phyloP scores from a whole-genome alignment of 2,113 vertebrate species.

The Phyllostomus hastatus region DNA sequence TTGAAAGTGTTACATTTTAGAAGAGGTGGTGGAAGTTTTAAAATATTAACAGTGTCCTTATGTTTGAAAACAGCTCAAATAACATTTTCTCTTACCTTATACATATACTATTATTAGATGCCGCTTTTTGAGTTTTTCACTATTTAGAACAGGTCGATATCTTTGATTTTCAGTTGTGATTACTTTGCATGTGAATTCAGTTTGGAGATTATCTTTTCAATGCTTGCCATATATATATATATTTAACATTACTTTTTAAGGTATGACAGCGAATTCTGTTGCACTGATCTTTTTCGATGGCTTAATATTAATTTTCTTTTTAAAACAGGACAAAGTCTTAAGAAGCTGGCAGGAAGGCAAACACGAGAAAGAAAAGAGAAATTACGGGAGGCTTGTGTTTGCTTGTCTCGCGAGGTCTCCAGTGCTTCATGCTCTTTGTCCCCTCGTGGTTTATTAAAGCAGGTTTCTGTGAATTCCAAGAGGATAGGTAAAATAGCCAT shows the following conservation, averaged over 20 bases:
- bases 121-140: not conserved
- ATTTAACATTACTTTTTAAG: not conserved
- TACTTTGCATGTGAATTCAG: not conserved
- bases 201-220: not conserved
- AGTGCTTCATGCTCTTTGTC: not conserved
- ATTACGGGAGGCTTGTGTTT: not conserved
- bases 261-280: not conserved
- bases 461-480: not conserved
- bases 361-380: slow-evolving; percentile 23
- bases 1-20: not conserved
- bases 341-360: not conserved
- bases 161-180: not conserved
- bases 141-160: not conserved
- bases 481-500: not conserved
- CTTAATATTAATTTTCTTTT: slow-evolving; percentile 9
- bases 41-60: not conserved
- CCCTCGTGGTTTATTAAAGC: not conserved
- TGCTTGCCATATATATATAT: not conserved
- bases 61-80: not conserved
- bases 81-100: not conserved
- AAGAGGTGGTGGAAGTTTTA: not conserved
- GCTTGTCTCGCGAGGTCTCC: not conserved
- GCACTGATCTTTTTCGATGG: not conserved
- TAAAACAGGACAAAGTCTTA: slow-evolving; percentile 32
- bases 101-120: not conserved